A percentile compares a stretch with the other conserved stretches of the same genome.
phyloP scores from a whole-genome alignment of 2,888 invertebrate species.

The Tenodera sinensis region DNA sequence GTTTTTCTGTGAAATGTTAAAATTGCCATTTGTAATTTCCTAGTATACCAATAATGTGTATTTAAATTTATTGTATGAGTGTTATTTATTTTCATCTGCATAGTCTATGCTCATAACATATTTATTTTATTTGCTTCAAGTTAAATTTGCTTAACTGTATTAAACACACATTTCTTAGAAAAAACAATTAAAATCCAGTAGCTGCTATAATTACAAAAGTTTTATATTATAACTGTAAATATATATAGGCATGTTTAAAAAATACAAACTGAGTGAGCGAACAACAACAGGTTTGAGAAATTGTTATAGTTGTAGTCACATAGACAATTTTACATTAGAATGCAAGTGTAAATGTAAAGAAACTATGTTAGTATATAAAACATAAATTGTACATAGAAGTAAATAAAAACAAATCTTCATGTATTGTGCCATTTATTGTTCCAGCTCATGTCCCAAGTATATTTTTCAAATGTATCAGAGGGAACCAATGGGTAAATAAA shows the following conservation, averaged over 20 bases:
- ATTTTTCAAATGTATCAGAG: too few relatives aligned
- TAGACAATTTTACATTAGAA: background rate
- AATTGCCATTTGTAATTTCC: background rate
- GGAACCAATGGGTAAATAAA: too few relatives aligned
- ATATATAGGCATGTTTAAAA: background rate
- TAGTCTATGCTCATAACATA: background rate
- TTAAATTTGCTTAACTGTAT: background rate
- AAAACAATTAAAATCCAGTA: too few relatives aligned
- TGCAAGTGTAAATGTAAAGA: too few relatives aligned
- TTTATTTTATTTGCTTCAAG: background rate
- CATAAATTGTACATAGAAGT: too few relatives aligned
- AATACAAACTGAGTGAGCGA: background rate
- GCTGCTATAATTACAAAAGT: too few relatives aligned
- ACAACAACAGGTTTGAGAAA: background rate
- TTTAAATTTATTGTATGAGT: background rate
- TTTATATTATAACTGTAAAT: too few relatives aligned
- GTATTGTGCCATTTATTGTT: too few relatives aligned
- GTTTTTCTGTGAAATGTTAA: background rate
- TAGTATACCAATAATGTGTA: background rate
- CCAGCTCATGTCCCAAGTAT: too few relatives aligned
- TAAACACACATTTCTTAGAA: too few relatives aligned
- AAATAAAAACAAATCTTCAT: too few relatives aligned
- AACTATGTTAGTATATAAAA: too few relatives aligned
- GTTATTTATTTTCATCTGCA: background rate
- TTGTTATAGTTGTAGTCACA: background rate